phyloP scores from a whole-genome alignment of 2,113 vertebrate genomes.

The Chascanopsetta lugubris region DNA sequence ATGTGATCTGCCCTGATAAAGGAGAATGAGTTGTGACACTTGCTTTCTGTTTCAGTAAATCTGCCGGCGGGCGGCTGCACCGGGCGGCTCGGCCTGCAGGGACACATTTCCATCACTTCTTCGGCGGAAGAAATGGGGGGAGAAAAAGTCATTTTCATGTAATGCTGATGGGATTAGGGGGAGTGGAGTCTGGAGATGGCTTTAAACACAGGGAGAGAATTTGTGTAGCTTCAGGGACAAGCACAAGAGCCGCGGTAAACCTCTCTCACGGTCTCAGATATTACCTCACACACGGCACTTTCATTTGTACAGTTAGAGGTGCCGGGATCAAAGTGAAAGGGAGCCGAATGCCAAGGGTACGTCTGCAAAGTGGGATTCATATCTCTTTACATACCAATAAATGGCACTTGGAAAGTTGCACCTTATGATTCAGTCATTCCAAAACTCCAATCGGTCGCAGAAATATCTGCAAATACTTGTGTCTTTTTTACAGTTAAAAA shows the following conservation, averaged over 20 bases:
- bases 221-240: constrained; percentile 7
- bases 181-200: constrained; percentile 7
- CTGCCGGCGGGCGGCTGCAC: constrained; percentile 17
- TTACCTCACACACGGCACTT: neutral
- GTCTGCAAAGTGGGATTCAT: too few relatives aligned
- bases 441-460: too few relatives aligned
- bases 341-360: too few relatives aligned
- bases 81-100: constrained; percentile 15
- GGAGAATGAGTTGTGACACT: constrained; percentile 46
- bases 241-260: neutral
- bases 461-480: too few relatives aligned
- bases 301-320: too few relatives aligned
- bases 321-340: too few relatives aligned
- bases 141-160: constrained; percentile 22
- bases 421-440: too few relatives aligned
- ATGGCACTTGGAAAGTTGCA: too few relatives aligned
- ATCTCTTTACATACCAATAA: too few relatives aligned
- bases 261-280: constrained; percentile 2
- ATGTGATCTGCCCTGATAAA: constrained; percentile 39
- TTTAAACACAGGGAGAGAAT: constrained; percentile 3
- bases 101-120: constrained; percentile 46
- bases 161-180: constrained; percentile 19
- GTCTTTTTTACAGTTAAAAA: too few relatives aligned
- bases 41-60: constrained; percentile 54
- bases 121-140: constrained; percentile 8